Evolutionary conservation across 1,140 invertebrate species (phyloP), one percentile per base, ranked within the genome.

Genomic region (Eueides isabella): DNA sequence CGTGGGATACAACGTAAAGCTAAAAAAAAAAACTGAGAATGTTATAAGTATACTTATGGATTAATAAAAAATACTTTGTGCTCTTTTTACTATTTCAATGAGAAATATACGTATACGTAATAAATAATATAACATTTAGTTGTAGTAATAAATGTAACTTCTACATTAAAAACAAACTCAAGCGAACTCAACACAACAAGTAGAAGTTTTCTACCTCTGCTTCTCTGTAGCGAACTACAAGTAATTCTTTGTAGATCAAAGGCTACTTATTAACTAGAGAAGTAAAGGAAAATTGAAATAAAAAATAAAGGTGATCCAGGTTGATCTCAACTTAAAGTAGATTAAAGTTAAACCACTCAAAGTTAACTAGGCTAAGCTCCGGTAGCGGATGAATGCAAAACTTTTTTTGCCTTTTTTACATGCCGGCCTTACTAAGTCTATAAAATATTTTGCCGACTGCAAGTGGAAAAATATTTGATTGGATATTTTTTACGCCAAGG

Each of bases 301-400:
- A 83, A 85, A 74, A 85, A 77, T 83, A 85, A 81, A 77, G 70
- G 81, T 74, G 69, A 85, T 79, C 77, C 77, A 76, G 72, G 74
- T 84, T 82, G 79, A 84, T 84, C 80, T 78, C 72, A 67, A 81
- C 77, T 83, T 85, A 79, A 84, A 83, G 79, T 80, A 82, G 83
- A 85, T 85, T 87, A 83, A 85, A 84, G 77, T 85, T 88, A 81
- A 82, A 75, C 80, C 79, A 80, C 80, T 81, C 79, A 80, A 77
- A 86, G 80, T 83, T 81, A 85, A 84, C 82, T 85, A 72, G 80
- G 81, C 80, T 84, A 84, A 83, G 79, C 78, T 79, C 31, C 69
- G 69, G 67, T 72, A 48, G 63, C 62, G 80, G 76, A 80, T 80
- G 79, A 82, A 79, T 78, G 78, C 67, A 71, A 66, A 69, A 61